Evolutionary conservation across 2,888 invertebrate genomes (phyloP), one percentile per base, ranked within the genome.

Genomic region (Serripes groenlandicus): DNA sequence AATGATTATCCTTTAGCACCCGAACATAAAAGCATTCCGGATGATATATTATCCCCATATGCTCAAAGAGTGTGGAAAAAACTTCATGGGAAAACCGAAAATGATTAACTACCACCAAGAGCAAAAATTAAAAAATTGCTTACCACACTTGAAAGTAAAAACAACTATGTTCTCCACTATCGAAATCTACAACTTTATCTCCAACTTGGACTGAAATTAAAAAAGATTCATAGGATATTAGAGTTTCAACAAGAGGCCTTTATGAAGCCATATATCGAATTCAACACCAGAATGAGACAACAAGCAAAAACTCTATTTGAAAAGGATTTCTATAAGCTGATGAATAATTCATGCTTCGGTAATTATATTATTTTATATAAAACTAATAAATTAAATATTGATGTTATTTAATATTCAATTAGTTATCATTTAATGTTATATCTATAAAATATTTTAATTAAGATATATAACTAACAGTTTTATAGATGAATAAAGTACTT

Each of bases 91-190:
- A 58, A 77, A 9, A 30, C 60, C 26, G 64, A 64, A 37, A 15
- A 42, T 28, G 74, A 78, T 30, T 3, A 15, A 28, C 26, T 78
- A 21, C 68, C 78, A 23, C 54, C 70, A 9, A 64, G 83, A 75
- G 82, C 76, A 42, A 83, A 84, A 81, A 71, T 78, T 11, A 35
- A 82, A 76, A 90, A 91, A 77, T 76, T 92, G 35, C 75, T 91
- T 21, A 79, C 86, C 11, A 91, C 86, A 30, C 78, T 90, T n/a
- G 35, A 83, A 52, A 77, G 85, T 37, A 81, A 90, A 60, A 56
- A 81, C 26, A 68, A 88, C 11, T 94, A 94, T 80, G 82, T 94
- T 0, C 86, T 94, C 9, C 92, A 94, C 81, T 93, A 94, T 83
- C 52, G 86, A 11, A 92, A 91, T 71, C 88, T 95, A 28, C 89